Evolutionary conservation across 2,113 vertebrate species (phyloP).

Genomic region (Sylvicapra grimmia): DNA sequence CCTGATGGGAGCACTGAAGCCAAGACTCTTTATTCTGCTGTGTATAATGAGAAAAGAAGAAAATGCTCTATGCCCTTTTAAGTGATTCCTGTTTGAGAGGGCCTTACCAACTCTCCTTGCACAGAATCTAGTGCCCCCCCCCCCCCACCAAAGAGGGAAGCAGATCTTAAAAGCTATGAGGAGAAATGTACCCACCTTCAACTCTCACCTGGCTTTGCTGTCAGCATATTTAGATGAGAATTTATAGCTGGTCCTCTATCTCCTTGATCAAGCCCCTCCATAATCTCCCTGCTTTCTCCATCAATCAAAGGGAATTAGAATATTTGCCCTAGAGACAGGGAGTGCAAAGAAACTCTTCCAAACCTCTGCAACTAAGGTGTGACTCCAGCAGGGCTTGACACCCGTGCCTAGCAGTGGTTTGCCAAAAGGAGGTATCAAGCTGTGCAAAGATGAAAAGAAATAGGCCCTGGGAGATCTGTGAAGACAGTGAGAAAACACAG

Average conservation of each 20-base stretch:
- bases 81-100: neutral
- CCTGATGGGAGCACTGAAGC: neutral
- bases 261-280: neutral
- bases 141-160: neutral
- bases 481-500: neutral
- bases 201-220: neutral
- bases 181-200: neutral
- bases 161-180: neutral
- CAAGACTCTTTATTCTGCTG: conserved; percentile 8
- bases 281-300: neutral
- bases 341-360: neutral
- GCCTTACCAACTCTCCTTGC: neutral
- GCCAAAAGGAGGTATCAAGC: neutral
- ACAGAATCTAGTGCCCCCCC: neutral
- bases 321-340: neutral
- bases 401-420: neutral
- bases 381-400: neutral
- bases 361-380: neutral
- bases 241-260: neutral
- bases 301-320: neutral
- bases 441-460: neutral
- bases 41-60: neutral
- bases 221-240: neutral
- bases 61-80: neutral
- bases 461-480: neutral